Evolutionary conservation across 1,140 invertebrate species (phyloP).

Genomic region (Zaprionus tsacasi): DNA sequence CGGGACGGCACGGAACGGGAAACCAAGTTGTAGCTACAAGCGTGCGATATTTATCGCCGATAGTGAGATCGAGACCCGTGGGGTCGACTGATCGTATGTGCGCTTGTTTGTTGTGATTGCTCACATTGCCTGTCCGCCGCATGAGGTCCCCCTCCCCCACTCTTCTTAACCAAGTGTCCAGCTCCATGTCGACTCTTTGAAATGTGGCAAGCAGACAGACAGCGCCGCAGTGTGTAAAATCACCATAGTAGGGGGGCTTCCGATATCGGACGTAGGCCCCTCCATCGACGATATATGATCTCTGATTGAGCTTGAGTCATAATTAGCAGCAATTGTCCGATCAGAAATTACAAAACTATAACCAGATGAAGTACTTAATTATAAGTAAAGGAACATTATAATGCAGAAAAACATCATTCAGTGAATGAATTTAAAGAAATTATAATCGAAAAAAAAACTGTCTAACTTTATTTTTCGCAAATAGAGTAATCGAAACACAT

Average conservation of each 20-base stretch:
- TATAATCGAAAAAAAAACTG: too few relatives aligned
- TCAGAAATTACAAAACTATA: neutral
- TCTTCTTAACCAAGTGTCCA: neutral
- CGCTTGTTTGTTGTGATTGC: constrained; percentile 37
- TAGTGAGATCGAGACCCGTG: constrained; percentile 48
- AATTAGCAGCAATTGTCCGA: constrained; percentile 58
- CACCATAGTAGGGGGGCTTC: constrained; percentile 29
- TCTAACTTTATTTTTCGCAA: too few relatives aligned
- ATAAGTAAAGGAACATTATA: neutral
- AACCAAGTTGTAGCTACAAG: constrained; percentile 33
- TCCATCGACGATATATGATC: constrained; percentile 25
- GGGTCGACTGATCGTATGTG: constrained; percentile 27
- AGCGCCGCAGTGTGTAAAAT: constrained; percentile 14
- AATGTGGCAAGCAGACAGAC: constrained; percentile 20
- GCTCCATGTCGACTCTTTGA: constrained; percentile 9
- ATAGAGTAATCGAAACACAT: too few relatives aligned
- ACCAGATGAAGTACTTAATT: neutral
- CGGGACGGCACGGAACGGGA: neutral
- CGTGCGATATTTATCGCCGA: constrained; percentile 70
- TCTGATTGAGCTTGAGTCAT: constrained; percentile 45
- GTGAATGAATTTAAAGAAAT: too few relatives aligned
- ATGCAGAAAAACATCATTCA: too few relatives aligned
- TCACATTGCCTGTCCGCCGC: constrained; percentile 20
- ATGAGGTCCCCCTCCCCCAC: constrained; percentile 29
- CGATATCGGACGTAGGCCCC: constrained; percentile 8